Conservation (phyloP, 2,113 vertebrate genomes). For the Malaclemys terrapin region DNA sequence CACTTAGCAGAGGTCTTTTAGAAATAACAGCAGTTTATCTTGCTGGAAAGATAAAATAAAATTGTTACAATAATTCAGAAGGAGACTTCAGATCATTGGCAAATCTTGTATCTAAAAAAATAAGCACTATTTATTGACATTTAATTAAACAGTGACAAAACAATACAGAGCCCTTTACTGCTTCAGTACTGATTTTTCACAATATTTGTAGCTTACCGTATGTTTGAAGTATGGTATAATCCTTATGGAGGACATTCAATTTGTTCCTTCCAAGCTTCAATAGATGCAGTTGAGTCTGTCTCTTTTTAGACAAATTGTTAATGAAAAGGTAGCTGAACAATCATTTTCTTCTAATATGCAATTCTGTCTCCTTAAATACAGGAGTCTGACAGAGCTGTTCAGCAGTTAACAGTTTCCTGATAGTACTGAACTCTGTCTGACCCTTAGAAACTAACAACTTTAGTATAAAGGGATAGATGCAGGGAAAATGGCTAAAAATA, state of each 20-base stretch:
- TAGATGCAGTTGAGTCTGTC: constrained; percentile 60
- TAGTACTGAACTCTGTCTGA: constrained; percentile 68
- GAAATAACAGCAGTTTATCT: constrained; percentile 1
- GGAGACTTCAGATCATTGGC: constrained; percentile 16
- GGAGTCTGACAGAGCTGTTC: constrained; percentile 61
- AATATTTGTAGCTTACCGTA: constrained; percentile 13
- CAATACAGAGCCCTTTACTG: not conserved
- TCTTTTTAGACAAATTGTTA: constrained; percentile 68
- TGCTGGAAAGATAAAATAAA: constrained; percentile 23
- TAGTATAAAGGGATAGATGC: not conserved
- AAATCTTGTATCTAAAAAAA: not conserved
- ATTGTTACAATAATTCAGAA: not conserved
- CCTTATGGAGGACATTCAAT: constrained; percentile 50
- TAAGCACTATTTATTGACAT: constrained; percentile 25
- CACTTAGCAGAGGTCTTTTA: not conserved
- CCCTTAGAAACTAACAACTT: constrained; percentile 20
- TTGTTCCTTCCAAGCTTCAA: constrained; percentile 62
- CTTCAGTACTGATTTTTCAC: not conserved
- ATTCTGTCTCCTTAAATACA: constrained; percentile 63
- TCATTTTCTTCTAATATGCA: constrained; percentile 62
- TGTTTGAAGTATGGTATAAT: constrained; percentile 62
- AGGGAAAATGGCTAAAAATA: constrained; percentile 9
- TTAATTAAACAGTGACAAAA: constrained; percentile 49
- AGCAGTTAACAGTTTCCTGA: constrained; percentile 25
- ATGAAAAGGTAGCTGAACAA: constrained; percentile 69